Percentiles rank a stretch among this genome's conserved stretches.
These are phyloP conservation scores for Tapirus terrestris DNA, from an alignment of 2,113 vertebrate species.

Conservation along the genomic window DNA sequence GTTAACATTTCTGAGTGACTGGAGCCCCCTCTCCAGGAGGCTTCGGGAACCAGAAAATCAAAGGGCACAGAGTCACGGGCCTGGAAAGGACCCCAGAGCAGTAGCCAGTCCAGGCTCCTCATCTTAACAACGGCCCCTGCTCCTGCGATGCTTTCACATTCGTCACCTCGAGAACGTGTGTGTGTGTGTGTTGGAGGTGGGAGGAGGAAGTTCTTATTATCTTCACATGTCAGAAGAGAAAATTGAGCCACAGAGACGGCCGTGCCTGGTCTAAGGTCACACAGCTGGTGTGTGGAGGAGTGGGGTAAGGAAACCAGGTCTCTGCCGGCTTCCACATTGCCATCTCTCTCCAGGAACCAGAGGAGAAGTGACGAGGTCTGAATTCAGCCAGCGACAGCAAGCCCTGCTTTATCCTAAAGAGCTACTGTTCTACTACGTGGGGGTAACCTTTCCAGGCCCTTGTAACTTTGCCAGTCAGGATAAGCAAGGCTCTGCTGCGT, in stretches of 20 bases:
- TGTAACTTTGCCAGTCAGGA: background rate
- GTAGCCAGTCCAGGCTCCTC: background rate
- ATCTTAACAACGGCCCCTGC: accelerated
- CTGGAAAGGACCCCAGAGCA: background rate
- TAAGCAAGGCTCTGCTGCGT: background rate
- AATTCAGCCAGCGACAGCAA: background rate
- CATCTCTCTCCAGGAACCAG: background rate
- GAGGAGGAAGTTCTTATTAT: background rate
- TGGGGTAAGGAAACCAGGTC: background rate
- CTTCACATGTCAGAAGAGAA: background rate
- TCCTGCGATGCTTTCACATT: background rate
- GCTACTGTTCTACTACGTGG: background rate
- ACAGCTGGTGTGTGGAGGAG: background rate
- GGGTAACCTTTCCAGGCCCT: background rate
- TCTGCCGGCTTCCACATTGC: background rate
- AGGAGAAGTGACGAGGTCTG: background rate
- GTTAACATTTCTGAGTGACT: background rate
- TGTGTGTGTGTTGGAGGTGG: background rate
- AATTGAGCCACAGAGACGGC: background rate
- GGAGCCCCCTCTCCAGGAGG: background rate
- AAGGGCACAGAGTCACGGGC: background rate
- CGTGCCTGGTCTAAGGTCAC: background rate
- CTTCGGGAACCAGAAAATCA: background rate
- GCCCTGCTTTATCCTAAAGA: background rate
- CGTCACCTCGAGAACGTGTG: too few species aligned